These are phyloP conservation scores for Camelus dromedarius DNA, from an alignment of 2,113 vertebrate genomes.

Conservation along the genomic window DNA sequence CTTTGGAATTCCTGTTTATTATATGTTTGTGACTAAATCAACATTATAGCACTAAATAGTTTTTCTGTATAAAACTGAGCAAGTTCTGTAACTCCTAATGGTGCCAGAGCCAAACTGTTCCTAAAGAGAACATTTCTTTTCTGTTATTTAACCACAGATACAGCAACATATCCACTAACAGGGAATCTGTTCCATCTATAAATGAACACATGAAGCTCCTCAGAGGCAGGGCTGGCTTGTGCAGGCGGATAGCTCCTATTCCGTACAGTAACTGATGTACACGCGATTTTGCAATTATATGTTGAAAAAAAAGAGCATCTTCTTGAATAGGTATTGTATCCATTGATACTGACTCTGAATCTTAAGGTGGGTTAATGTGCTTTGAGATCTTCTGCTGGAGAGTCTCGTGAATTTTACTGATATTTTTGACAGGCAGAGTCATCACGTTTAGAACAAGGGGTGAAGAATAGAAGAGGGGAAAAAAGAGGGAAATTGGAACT, in stretches of 20 bases:
- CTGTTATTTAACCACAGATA: background rate
- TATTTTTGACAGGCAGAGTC: background rate
- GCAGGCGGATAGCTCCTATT: background rate
- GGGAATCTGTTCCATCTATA: background rate
- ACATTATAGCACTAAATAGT: background rate
- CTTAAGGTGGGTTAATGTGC: background rate
- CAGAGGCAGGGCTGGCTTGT: background rate
- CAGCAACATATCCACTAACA: background rate
- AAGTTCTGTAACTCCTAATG: conserved; percentile 1
- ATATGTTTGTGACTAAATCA: background rate
- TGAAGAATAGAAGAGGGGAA: background rate
- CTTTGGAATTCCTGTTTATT: conserved; percentile 32
- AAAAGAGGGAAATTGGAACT: background rate
- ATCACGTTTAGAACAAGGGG: background rate
- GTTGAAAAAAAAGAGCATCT: background rate
- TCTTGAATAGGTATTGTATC: background rate
- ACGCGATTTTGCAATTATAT: background rate
- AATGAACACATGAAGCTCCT: background rate
- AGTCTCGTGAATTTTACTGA: background rate
- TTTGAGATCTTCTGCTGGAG: background rate
- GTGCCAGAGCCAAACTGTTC: background rate
- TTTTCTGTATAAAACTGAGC: background rate
- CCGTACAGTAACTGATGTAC: background rate
- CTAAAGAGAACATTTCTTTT: background rate
- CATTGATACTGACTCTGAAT: background rate